Percentiles rank a stretch among this genome's conserved stretches.
These are phyloP conservation scores for Hoplodrina ambigua DNA, from an alignment of 2,888 invertebrate species.

Conservation along the genomic window DNA sequence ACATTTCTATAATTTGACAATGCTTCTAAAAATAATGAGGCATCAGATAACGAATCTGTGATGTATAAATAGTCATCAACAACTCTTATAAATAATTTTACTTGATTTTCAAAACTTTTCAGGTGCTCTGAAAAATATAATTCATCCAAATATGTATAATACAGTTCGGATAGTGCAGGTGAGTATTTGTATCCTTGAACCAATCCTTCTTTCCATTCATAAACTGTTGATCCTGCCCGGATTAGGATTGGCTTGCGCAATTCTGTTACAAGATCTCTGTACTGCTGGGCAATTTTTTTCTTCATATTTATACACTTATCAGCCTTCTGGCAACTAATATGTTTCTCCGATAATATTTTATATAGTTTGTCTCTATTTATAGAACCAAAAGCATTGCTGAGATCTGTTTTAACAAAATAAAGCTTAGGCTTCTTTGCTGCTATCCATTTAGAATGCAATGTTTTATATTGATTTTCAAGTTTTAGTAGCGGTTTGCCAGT, in stretches of 20 bases:
- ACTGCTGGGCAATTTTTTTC: slow-evolving; percentile 77
- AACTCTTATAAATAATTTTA: slow-evolving; percentile 81
- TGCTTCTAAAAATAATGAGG: slow-evolving; percentile 78
- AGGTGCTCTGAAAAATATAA: slow-evolving; percentile 76
- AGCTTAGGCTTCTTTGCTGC: slow-evolving; percentile 78
- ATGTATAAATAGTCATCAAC: slow-evolving; percentile 89
- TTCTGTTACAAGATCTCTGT: slow-evolving; percentile 80
- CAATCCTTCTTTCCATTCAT: slow-evolving; percentile 85
- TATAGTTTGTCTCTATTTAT: slow-evolving; percentile 79
- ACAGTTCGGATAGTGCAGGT: slow-evolving; percentile 87
- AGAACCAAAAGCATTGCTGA: slow-evolving; percentile 88
- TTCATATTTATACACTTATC: slow-evolving; percentile 74
- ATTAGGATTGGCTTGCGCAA: slow-evolving; percentile 81
- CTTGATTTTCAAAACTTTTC: slow-evolving; percentile 60
- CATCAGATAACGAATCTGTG: slow-evolving; percentile 81
- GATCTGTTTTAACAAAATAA: slow-evolving; percentile 86
- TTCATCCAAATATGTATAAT: slow-evolving; percentile 82
- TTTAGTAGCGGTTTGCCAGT: slow-evolving; percentile 69
- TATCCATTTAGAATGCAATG: slow-evolving; percentile 77
- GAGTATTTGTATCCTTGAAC: slow-evolving; percentile 88
- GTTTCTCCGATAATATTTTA: slow-evolving; percentile 77
- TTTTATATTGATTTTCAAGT: slow-evolving; percentile 76
- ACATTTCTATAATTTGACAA: slow-evolving; percentile 83
- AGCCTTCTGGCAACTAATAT: slow-evolving; percentile 72
- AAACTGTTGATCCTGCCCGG: slow-evolving; percentile 85